Percentiles rank a stretch among this genome's conserved stretches.
Evolutionary conservation across 1,140 invertebrate genomes (phyloP).

Genomic region (Drosophila cardini): DNA sequence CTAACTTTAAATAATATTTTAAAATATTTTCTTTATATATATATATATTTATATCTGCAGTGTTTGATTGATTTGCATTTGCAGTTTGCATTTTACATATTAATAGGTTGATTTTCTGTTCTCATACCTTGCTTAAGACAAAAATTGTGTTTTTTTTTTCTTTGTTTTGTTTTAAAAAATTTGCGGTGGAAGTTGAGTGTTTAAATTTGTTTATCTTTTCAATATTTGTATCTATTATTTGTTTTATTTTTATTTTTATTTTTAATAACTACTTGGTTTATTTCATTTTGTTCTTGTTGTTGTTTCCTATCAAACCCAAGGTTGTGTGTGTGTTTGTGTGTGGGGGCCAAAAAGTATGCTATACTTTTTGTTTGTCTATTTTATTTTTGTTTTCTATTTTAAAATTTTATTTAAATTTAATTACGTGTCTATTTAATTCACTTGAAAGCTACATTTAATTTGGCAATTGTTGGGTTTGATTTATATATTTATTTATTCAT

Average conservation of each 20-base stretch:
- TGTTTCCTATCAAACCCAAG: slow-evolving; percentile 72
- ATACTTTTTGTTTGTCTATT: slow-evolving; percentile 40
- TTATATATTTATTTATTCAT: slow-evolving; percentile 57
- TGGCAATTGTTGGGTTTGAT: slow-evolving; percentile 85
- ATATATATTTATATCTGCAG: slow-evolving; percentile 57
- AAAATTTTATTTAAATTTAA: slow-evolving; percentile 72
- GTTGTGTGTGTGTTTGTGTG: slow-evolving; percentile 50
- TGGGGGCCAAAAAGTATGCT: slow-evolving; percentile 61
- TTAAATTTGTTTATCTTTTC: slow-evolving; percentile 53
- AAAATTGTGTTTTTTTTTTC: slow-evolving; percentile 73
- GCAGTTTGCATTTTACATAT: slow-evolving; percentile 76
- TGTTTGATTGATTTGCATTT: slow-evolving; percentile 72
- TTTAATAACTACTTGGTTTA: slow-evolving; percentile 73
- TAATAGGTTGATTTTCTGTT: slow-evolving; percentile 60
- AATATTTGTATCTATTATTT: slow-evolving; percentile 74
- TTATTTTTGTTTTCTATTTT: slow-evolving; percentile 48
- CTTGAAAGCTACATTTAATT: slow-evolving; percentile 84
- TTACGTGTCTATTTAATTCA: slow-evolving; percentile 80
- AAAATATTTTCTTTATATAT: slow-evolving; percentile 50
- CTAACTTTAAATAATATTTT: slow-evolving; percentile 38
- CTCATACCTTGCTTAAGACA: slow-evolving; percentile 71
- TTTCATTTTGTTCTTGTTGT: slow-evolving; percentile 44
- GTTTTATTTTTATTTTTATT: slow-evolving; percentile 60
- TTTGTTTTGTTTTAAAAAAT: slow-evolving; percentile 67
- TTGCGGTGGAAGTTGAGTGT: slow-evolving; percentile 82